These are phyloP conservation scores for Ametastegia equiseti DNA, from an alignment of 2,888 invertebrate genomes.

Conservation along the genomic window DNA sequence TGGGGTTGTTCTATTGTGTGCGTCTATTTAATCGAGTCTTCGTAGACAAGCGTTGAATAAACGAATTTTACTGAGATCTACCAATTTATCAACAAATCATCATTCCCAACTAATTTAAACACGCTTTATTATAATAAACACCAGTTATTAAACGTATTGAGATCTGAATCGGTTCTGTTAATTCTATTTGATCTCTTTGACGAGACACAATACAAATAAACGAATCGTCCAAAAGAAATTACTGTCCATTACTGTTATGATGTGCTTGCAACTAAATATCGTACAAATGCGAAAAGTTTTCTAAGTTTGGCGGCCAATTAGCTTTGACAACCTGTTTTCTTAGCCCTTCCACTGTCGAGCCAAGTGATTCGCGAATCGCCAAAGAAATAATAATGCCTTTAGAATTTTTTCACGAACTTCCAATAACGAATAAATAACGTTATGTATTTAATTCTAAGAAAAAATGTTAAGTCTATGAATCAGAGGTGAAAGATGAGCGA, in stretches of 20 bases:
- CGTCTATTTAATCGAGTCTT: slow-evolving; percentile 29
- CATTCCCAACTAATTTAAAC: neutral
- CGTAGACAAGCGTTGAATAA: slow-evolving; percentile 15
- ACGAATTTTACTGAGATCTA: neutral
- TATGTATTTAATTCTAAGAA: neutral
- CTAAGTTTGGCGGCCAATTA: neutral
- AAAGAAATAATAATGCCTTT: neutral
- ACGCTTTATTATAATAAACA: neutral
- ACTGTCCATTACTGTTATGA: neutral
- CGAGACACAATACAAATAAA: neutral
- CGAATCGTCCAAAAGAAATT: neutral
- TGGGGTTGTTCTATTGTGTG: neutral
- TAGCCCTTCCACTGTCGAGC: neutral
- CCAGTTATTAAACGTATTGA: neutral
- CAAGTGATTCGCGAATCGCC: neutral
- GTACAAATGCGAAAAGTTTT: neutral
- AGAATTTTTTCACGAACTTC: neutral
- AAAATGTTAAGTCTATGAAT: neutral
- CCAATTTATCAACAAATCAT: slow-evolving; percentile 10
- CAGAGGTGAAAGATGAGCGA: neutral
- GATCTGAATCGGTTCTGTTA: neutral
- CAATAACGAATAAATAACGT: neutral
- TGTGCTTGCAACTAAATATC: neutral
- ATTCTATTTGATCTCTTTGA: neutral
- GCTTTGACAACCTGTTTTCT: neutral